Evolutionary conservation across 2,797 vertebrate genomes (phyloP).

Genomic region (Alca torda): DNA sequence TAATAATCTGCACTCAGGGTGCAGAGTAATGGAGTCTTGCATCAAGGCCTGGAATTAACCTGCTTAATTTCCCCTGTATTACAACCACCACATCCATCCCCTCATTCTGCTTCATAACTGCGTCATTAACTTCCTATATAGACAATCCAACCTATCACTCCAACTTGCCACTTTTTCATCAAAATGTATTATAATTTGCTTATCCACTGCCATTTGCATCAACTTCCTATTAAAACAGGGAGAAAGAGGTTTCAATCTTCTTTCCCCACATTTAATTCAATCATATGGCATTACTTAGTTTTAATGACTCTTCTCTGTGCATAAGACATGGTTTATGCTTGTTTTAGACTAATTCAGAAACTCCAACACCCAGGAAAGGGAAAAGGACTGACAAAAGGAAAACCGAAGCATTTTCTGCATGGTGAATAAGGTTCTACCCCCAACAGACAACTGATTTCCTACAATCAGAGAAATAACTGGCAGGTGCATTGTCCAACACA

Average conservation of each 20-base stretch:
- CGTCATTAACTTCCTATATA: conserved; percentile 54
- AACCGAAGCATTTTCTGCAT: rapidly evolving
- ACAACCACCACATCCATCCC: conserved; percentile 12
- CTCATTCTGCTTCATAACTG: conserved; percentile 5
- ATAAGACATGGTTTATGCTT: not conserved
- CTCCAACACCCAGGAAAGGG: not conserved
- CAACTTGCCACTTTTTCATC: conserved; percentile 32
- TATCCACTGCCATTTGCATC: conserved; percentile 45
- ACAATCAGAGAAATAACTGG: not conserved
- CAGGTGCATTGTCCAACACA: not conserved
- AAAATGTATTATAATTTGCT: conserved; percentile 48
- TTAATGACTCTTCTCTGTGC: not conserved
- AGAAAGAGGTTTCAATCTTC: conserved; percentile 21
- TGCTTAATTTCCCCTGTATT: conserved; percentile 43
- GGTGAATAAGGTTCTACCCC: not conserved
- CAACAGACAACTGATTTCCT: not conserved
- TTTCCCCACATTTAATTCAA: conserved; percentile 58
- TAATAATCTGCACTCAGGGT: conserved; percentile 30
- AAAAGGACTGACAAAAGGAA: not conserved
- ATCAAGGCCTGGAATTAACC: conserved; percentile 48
- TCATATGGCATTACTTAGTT: not conserved
- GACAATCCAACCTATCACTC: conserved; percentile 42
- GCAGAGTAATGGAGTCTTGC: conserved; percentile 38
- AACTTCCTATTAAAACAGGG: conserved; percentile 4
- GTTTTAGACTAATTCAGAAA: not conserved